Evolutionary conservation across 2,888 invertebrate genomes (phyloP), one percentile per base, ranked within the genome.

Genomic region (Himalopsyche kuldschensis): DNA sequence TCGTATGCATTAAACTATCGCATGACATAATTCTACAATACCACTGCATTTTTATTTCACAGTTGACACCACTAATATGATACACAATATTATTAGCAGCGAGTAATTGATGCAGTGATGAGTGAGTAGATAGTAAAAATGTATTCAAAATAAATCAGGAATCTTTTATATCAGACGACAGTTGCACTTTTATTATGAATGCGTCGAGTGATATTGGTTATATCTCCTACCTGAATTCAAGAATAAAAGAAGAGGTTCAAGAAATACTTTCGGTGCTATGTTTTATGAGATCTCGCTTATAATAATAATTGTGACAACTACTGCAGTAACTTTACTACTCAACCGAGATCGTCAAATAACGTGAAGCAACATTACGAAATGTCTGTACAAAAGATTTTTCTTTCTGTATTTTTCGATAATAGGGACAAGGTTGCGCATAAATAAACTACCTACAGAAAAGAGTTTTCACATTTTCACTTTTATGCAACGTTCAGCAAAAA

Each of bases 1-100:
- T 32, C 77, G 69, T 83, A 81, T 81, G 81, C 81, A 75, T 81
- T 84, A 84, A 15, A 79, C 84, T 69, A 69, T 69, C 69, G 69
- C 10, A 69, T 69, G 69, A 69, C 69, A 69, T 69, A 69, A 69
- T 69, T 69, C 30, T 69, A 30, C 30, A 69, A 69, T 69, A 69
- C 69, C 69, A 55, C 24, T 55, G 55, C 55, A 55, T 55, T 55
- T 55, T 55, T 55, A 55, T 55, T 55, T 69, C 69, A 30, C 69
- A 24, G 24, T 69, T 69, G 15, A 24, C 69, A 69, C 27, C 69
- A 27, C 69, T 30, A 30, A 27, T 24, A 5, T 10, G 15, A 69
- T 30, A 69, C 30, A 69, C 4, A 69, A 27, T 11, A 69, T 69
- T 69, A 69, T 30, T 30, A 27, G 69, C 63, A 69, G 15, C 30